Percentiles rank a stretch among this genome's conserved stretches.
These are phyloP conservation scores for Palythoa heliodiscus DNA, from an alignment of 92 coral and sea anemone genomes.

Conservation along the genomic window DNA sequence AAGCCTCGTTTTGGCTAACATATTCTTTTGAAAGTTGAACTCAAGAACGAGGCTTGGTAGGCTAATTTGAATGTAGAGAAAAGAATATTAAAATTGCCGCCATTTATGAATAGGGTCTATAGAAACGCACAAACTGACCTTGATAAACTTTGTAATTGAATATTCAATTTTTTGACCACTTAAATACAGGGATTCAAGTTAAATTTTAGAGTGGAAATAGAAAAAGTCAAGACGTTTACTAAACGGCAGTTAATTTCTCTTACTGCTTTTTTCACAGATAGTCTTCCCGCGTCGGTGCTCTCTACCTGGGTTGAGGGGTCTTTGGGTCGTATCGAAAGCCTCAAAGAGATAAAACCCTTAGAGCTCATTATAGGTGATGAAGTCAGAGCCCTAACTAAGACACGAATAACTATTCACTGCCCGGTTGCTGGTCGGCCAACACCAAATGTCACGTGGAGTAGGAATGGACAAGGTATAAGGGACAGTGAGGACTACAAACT, in stretches of 20 bases:
- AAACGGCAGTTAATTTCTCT: too few species aligned
- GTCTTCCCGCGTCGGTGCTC: constrained; percentile 36
- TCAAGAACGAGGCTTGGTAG: too few species aligned
- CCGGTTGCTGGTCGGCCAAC: constrained; percentile 70
- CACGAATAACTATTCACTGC: constrained; percentile 65
- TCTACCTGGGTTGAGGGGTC: constrained; percentile 71
- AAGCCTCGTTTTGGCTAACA: too few species aligned
- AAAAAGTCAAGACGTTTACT: too few species aligned
- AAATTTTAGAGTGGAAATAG: not conserved
- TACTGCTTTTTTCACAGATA: constrained; percentile 23
- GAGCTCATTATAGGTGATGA: constrained; percentile 70
- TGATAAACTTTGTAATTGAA: too few species aligned
- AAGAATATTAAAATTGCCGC: too few species aligned
- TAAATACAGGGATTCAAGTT: too few species aligned
- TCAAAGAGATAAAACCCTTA: constrained; percentile 60
- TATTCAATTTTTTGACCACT: too few species aligned
- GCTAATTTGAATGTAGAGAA: too few species aligned
- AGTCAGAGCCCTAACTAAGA: constrained; percentile 55
- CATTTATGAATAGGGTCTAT: too few species aligned
- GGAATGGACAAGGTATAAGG: constrained; percentile 40
- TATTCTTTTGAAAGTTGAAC: too few species aligned
- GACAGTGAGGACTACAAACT: constrained; percentile 42
- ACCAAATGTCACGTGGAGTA: constrained; percentile 72
- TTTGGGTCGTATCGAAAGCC: constrained; percentile 60
- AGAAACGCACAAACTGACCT: too few species aligned